Conservation (phyloP, 2,888 invertebrate species). For the Phymatocera aterrima region DNA sequence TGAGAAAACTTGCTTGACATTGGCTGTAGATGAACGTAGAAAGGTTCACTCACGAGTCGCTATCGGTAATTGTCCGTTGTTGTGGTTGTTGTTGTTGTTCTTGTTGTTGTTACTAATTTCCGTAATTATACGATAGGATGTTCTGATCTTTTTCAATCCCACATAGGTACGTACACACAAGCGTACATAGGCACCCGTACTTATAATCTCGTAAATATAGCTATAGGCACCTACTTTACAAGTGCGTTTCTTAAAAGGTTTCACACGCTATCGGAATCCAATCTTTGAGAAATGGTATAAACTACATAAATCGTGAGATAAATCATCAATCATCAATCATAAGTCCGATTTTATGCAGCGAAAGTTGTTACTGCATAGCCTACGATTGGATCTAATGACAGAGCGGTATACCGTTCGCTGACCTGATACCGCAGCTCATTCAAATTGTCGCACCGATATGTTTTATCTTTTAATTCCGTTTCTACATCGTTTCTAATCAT, state of each 20-base stretch:
- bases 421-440: slow-evolving; percentile 21
- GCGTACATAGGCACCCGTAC: not conserved
- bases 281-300: not conserved
- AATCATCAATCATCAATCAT: slow-evolving; percentile 30
- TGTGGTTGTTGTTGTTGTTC: not conserved
- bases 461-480: not conserved
- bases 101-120: slow-evolving; percentile 23
- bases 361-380: slow-evolving; percentile 57
- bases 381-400: slow-evolving; percentile 60
- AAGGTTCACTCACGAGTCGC: slow-evolving; percentile 6
- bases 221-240: not conserved
- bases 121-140: slow-evolving; percentile 8
- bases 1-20: slow-evolving; percentile 12
- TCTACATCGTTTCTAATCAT: slow-evolving; percentile 22
- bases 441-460: slow-evolving; percentile 13
- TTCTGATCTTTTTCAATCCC: not conserved
- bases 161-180: no score
- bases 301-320: slow-evolving; percentile 4
- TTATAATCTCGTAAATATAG: not conserved
- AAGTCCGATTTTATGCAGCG: slow-evolving; percentile 47
- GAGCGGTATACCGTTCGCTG: slow-evolving; percentile 55
- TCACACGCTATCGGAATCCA: not conserved
- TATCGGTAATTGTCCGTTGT: slow-evolving; percentile 15
- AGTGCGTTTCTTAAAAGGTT: slow-evolving; percentile 4
- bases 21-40: not conserved